Evolutionary conservation across 2,797 vertebrate species (phyloP), one percentile per base, ranked within the genome.

Genomic region (Alca torda): DNA sequence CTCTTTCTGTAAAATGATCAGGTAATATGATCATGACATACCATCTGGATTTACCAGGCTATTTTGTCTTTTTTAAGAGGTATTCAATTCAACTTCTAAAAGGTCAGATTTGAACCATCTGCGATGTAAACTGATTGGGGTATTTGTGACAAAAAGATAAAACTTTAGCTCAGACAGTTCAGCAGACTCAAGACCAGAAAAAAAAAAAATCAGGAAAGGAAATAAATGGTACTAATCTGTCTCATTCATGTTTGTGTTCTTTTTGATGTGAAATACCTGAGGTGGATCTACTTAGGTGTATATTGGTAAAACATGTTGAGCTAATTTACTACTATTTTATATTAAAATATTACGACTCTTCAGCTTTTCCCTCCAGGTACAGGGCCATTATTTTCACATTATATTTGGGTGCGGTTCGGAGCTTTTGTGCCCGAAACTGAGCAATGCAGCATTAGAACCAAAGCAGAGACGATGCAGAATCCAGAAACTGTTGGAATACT

Each of bases 21-120:
- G 89, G 92, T 89, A 93, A 85, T 84, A 79, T 41, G 75, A 95
- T 87, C 95, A 76, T 85, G 84, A 87, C 60, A 48, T 0, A 50
- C 73, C 91, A 89, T 84, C 85, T 93, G 88, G 91, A 57, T 79
- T 53, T 37, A 67, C 24, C 25, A 67, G 80, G 69, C 31, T 69
- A 72, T 46, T 89, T 72, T 70, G 53, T 60, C 54, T 50, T 68
- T 56, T 69, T 76, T 61, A 84, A 86, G 50, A 88, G 35, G 12
- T 41, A 63, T 63, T 54, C 59, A 48, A 10, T 54, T 87, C n/a
- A 45, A 13, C 48, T 83, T 83, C 31, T 77, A 48, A 87, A 74
- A 87, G 81, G 90, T 87, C 80, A 84, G 54, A 70, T 82, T 74
- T 85, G 51, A 87, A 63, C 60, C 76, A 93, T 50, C 78, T 85